Conservation (phyloP, 2,888 invertebrate genomes). For the Diogma glabrata region DNA sequence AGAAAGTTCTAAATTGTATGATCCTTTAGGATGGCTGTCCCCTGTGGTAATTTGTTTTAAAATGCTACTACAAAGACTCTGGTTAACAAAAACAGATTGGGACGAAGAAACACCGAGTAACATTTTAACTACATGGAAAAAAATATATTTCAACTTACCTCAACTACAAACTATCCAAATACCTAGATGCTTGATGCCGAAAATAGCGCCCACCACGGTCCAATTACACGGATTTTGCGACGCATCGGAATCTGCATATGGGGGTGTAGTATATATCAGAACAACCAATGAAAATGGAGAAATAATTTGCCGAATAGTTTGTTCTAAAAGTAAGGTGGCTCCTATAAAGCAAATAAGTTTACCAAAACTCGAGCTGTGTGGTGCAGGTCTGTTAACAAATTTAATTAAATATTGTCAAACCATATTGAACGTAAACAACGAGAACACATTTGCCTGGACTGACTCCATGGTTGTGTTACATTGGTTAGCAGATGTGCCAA, state of each 20-base stretch:
- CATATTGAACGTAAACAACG: not conserved
- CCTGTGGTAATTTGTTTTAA: not conserved
- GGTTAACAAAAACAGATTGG: not conserved
- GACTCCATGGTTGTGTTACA: conserved; percentile 1
- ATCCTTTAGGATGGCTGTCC: not conserved
- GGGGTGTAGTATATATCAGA: not conserved
- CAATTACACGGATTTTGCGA: not conserved
- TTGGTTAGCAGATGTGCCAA: too few species aligned
- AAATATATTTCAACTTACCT: not conserved
- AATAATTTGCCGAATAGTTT: not conserved
- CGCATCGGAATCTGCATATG: not conserved
- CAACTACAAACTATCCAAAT: not conserved
- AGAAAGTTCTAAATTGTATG: not conserved
- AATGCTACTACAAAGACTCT: not conserved
- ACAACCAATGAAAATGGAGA: not conserved
- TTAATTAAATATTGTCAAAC: not conserved
- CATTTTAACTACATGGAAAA: not conserved
- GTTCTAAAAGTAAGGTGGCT: not conserved
- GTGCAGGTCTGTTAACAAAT: not conserved
- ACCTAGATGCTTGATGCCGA: not conserved
- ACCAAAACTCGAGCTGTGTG: not conserved
- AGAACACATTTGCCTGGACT: not conserved
- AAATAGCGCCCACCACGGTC: not conserved
- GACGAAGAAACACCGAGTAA: not conserved
- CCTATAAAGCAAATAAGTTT: not conserved